A percentile compares a stretch with the other conserved stretches of the same genome.
phyloP scores from a whole-genome alignment of 2,888 invertebrate species.

The Apomyelois bistriatella region DNA sequence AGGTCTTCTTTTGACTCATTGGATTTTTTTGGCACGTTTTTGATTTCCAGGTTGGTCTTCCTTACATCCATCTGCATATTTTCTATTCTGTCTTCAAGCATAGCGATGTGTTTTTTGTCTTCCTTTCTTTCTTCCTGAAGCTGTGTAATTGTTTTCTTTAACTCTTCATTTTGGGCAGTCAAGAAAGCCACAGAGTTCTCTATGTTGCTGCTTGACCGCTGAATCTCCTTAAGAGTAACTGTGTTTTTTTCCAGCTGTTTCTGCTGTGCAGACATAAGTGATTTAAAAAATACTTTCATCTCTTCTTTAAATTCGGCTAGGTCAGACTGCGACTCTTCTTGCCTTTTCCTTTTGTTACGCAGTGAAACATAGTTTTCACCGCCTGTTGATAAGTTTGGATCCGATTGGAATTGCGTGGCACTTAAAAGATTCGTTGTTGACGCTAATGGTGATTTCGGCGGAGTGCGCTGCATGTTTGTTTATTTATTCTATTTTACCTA shows the following conservation, averaged over 20 bases:
- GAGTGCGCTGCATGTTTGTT: no score
- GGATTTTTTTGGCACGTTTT: no score
- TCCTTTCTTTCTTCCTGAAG: no score
- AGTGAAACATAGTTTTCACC: neutral
- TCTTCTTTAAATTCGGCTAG: conserved; percentile 1
- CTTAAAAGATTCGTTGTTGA: neutral
- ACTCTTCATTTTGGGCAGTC: neutral
- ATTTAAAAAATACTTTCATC: neutral
- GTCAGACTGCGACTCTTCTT: neutral
- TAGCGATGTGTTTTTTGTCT: no score
- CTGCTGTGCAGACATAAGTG: neutral
- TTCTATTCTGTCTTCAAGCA: no score
- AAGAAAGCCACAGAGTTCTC: neutral
- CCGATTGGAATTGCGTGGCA: neutral
- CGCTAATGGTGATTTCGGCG: neutral
- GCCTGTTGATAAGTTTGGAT: neutral
- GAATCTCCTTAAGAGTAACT: neutral
- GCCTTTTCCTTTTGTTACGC: conserved; percentile 1
- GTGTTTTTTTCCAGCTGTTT: neutral
- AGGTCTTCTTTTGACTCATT: no score
- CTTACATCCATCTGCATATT: no score
- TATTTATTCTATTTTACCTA: no score
- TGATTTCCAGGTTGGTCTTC: no score
- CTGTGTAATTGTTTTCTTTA: no score
- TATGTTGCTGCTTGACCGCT: neutral